Evolutionary conservation across 2,888 invertebrate genomes (phyloP).

Genomic region (Lasioglossum figueresi): DNA sequence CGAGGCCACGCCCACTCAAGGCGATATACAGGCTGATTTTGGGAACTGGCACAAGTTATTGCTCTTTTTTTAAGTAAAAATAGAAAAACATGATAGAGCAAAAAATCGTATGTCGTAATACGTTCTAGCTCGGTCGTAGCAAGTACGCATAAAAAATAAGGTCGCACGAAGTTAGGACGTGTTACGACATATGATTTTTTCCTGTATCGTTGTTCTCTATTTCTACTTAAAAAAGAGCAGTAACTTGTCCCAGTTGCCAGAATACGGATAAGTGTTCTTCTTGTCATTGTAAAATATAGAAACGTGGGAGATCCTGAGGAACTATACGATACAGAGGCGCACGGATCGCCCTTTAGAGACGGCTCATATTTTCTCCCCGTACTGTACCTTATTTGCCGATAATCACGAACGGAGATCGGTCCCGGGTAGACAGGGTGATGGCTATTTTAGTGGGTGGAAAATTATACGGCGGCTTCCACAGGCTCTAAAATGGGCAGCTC

Average conservation of each 20-base stretch:
- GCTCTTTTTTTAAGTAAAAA: too few relatives aligned
- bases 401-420: conserved; percentile 80
- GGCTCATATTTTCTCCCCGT: conserved; percentile 70
- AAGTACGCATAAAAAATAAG: too few relatives aligned
- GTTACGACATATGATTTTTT: too few relatives aligned
- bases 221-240: too few relatives aligned
- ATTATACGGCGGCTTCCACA: conserved; percentile 83
- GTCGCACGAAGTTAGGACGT: too few relatives aligned
- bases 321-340: background rate
- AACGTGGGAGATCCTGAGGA: background rate
- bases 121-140: too few relatives aligned
- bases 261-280: background rate
- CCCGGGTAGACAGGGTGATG: conserved; percentile 78
- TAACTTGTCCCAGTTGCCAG: too few relatives aligned
- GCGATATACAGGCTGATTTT: background rate
- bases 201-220: too few relatives aligned
- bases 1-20: background rate
- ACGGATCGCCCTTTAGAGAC: background rate
- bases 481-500: conserved; percentile 84
- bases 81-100: too few relatives aligned
- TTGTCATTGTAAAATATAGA: background rate
- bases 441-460: conserved; percentile 84
- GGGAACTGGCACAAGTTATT: too few relatives aligned
- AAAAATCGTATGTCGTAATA: too few relatives aligned
- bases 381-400: conserved; percentile 83